Percentiles rank a stretch among this genome's conserved stretches.
Conservation (phyloP, 2,888 invertebrate species). For the Eilema sororculum region DNA sequence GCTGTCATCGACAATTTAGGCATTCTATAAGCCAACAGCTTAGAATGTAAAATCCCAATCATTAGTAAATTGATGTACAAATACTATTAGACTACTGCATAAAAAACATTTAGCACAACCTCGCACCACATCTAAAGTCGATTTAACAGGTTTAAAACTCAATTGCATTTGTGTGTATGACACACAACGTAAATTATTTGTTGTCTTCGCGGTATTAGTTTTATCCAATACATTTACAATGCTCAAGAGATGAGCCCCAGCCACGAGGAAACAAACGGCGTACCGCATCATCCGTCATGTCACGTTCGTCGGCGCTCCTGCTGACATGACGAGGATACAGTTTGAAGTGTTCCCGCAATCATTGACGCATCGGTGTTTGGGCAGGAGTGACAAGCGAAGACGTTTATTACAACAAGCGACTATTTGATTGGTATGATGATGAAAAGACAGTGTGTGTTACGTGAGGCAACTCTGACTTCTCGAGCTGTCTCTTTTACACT, state of each 20-base stretch:
- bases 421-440: not conserved
- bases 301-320: slow-evolving; percentile 3
- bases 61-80: not conserved
- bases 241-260: not conserved
- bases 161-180: too few relatives aligned
- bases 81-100: too few relatives aligned
- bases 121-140: too few relatives aligned
- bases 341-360: slow-evolving; percentile 13
- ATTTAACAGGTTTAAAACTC: too few relatives aligned
- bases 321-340: slow-evolving; percentile 12
- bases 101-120: too few relatives aligned
- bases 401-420: not conserved
- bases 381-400: not conserved
- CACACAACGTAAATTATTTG: too few relatives aligned
- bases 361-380: slow-evolving; percentile 6
- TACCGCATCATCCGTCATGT: slow-evolving; percentile 17
- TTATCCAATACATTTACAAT: slow-evolving; percentile 12
- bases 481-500: not conserved
- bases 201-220: not conserved
- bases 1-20: not conserved
- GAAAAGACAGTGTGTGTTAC: not conserved
- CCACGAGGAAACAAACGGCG: not conserved
- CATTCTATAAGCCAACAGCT: not conserved
- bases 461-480: not conserved
- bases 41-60: not conserved